Percentiles rank a stretch among this genome's conserved stretches.
Evolutionary conservation across 35 echinoderm and acorn worm species (phyloP).

Genomic region (Apostichopus parvimensis): DNA sequence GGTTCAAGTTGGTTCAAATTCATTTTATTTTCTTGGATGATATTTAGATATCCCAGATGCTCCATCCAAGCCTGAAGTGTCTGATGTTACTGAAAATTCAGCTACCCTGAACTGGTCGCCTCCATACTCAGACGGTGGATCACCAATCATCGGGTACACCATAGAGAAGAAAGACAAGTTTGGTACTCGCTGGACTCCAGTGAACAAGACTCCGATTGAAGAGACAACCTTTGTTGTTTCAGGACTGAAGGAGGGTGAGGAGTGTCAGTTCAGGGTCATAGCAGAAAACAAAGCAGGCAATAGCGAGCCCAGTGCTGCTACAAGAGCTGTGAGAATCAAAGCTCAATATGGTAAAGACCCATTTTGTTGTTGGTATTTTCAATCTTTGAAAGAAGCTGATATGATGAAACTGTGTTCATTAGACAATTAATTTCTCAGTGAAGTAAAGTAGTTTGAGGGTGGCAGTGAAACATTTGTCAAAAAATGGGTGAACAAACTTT

Average conservation of each 20-base stretch:
- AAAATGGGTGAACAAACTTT: too few species aligned
- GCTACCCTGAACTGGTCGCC: conserved; percentile 76
- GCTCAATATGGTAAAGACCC: conserved; percentile 80
- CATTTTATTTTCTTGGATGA: neutral
- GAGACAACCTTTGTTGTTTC: conserved; percentile 75
- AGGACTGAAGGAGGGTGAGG: conserved; percentile 71
- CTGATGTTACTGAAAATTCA: conserved; percentile 59
- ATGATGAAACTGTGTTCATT: too few species aligned
- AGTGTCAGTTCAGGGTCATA: conserved; percentile 86
- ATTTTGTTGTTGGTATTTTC: too few species aligned
- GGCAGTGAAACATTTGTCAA: too few species aligned
- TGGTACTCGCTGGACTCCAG: conserved; percentile 66
- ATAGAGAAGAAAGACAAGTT: conserved; percentile 89
- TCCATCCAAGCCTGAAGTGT: conserved; percentile 75
- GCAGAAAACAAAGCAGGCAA: conserved; percentile 87
- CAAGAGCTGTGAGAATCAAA: conserved; percentile 73
- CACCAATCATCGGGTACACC: conserved; percentile 71
- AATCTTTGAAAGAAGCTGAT: too few species aligned
- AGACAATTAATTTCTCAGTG: too few species aligned
- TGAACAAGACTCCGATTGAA: conserved; percentile 58
- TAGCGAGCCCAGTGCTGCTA: conserved; percentile 73
- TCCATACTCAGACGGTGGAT: conserved; percentile 81
- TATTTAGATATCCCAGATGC: conserved; percentile 75
- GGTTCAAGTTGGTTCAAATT: neutral
- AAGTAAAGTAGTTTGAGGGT: too few species aligned